phyloP scores from a whole-genome alignment of 2,797 vertebrate genomes.

The Eospalax fontanierii region DNA sequence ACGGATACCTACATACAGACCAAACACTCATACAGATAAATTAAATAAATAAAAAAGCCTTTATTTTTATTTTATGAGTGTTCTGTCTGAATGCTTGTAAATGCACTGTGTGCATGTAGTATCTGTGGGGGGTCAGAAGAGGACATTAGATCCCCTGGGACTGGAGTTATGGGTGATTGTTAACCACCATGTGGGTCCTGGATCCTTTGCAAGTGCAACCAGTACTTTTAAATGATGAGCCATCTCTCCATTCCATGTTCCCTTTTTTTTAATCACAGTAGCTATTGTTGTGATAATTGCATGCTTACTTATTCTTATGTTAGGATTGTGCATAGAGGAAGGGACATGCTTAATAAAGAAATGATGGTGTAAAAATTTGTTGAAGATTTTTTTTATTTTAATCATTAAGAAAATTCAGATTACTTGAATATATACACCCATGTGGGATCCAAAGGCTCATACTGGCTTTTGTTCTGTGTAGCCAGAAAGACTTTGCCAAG shows the following conservation, averaged over 20 bases:
- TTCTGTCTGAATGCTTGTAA: neutral
- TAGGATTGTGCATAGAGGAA: neutral
- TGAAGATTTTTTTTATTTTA: too few relatives aligned
- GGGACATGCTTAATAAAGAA: neutral
- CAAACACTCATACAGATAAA: too few relatives aligned
- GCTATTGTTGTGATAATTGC: neutral
- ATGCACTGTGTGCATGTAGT: neutral
- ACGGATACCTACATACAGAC: too few relatives aligned
- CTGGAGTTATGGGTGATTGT: neutral
- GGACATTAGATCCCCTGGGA: neutral
- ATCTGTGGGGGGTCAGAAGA: neutral
- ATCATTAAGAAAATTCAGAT: too few relatives aligned
- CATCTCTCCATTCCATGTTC: too few relatives aligned
- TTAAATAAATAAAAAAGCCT: neutral
- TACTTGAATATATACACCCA: too few relatives aligned
- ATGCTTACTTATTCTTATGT: neutral
- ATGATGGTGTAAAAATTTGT: neutral
- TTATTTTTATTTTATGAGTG: neutral
- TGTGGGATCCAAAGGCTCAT: too few relatives aligned
- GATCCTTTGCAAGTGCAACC: neutral
- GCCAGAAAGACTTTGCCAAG: too few relatives aligned
- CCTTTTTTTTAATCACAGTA: too few relatives aligned
- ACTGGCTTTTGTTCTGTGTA: too few relatives aligned
- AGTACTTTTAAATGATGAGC: neutral
- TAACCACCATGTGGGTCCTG: neutral